Conservation (phyloP, 2,113 vertebrate genomes). For the Zootoca vivipara region DNA sequence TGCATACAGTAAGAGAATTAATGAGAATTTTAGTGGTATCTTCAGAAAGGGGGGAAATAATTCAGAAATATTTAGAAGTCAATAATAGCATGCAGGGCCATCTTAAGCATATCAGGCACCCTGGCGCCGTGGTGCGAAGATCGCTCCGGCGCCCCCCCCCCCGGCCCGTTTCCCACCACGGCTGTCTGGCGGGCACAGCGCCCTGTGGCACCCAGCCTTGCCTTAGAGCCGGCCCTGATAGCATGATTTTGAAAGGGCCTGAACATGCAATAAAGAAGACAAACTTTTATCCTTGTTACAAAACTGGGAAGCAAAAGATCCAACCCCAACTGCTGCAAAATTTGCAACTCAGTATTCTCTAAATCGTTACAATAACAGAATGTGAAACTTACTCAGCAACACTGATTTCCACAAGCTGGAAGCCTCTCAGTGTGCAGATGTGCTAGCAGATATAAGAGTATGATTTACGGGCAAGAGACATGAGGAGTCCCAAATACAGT, state of each 20-base stretch:
- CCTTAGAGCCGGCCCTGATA: too few relatives aligned
- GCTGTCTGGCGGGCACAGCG: too few relatives aligned
- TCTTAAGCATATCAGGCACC: too few relatives aligned
- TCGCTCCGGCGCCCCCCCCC: too few relatives aligned
- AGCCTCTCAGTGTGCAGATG: background rate
- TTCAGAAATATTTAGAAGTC: background rate
- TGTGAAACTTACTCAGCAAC: background rate
- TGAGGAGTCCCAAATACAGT: background rate
- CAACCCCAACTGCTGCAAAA: background rate
- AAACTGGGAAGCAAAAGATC: background rate
- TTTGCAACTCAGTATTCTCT: background rate
- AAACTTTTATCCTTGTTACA: background rate
- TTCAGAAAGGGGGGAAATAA: background rate
- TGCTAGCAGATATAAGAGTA: background rate
- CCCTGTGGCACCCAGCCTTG: too few relatives aligned
- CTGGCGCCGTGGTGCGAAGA: too few relatives aligned
- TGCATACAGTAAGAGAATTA: background rate
- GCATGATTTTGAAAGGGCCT: background rate
- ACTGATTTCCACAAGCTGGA: background rate
- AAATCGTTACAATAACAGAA: background rate
- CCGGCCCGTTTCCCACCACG: too few relatives aligned
- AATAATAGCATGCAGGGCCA: background rate
- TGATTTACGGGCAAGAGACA: background rate
- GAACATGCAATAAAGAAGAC: background rate
- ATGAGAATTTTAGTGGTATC: background rate